These are phyloP conservation scores for Galemys pyrenaicus DNA, from an alignment of 2,113 vertebrate genomes.

Conservation along the genomic window DNA sequence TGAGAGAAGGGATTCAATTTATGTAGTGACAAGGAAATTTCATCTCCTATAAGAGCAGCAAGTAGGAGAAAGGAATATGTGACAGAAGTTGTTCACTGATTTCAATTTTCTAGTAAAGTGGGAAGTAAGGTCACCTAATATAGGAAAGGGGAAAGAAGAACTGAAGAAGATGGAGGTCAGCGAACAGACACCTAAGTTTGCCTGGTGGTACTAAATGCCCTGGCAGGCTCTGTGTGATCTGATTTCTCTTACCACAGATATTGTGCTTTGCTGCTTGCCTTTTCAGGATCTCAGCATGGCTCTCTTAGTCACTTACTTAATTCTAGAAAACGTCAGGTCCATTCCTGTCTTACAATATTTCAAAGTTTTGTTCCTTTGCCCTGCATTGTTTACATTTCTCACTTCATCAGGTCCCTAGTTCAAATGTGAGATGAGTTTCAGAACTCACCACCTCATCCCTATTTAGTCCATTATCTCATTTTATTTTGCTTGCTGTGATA, in stretches of 20 bases:
- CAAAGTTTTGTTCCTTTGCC: not conserved
- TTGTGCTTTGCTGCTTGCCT: not conserved
- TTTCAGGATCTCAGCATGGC: not conserved
- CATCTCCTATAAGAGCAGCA: not conserved
- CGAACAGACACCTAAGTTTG: not conserved
- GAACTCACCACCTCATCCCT: not conserved
- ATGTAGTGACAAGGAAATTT: not conserved
- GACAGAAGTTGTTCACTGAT: not conserved
- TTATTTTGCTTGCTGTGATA: not conserved
- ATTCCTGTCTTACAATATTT: not conserved
- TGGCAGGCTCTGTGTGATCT: not conserved
- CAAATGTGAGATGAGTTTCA: not conserved
- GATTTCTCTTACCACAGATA: not conserved
- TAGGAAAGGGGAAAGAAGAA: not conserved
- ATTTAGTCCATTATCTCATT: not conserved
- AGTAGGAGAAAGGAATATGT: not conserved
- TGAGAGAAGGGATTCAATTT: not conserved
- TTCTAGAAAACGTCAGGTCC: not conserved
- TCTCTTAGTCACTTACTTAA: not conserved
- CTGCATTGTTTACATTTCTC: not conserved
- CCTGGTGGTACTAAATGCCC: not conserved
- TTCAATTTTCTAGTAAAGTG: not conserved
- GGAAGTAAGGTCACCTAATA: not conserved
- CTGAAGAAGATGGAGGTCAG: not conserved
- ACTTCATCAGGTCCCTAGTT: not conserved